Conservation (phyloP, 2,797 vertebrate genomes). For the Megaceryle alcyon region DNA sequence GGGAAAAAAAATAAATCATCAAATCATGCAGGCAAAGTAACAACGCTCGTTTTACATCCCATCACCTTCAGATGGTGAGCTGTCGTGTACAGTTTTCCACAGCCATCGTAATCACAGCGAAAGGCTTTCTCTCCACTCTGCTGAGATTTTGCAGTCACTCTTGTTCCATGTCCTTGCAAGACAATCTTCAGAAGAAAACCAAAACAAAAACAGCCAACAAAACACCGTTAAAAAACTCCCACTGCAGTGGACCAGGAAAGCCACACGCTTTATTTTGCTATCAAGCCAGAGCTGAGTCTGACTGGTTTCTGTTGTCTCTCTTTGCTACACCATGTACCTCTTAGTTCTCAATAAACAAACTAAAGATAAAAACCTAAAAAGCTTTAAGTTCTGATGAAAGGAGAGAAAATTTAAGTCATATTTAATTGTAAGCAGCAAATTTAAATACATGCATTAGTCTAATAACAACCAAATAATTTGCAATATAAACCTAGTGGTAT, state of each 20-base stretch:
- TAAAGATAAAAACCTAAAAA: neutral
- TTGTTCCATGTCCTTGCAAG: slow-evolving; percentile 91
- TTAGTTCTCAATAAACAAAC: neutral
- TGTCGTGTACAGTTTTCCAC: slow-evolving; percentile 97
- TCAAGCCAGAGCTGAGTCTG: neutral
- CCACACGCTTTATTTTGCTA: neutral
- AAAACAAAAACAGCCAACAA: neutral
- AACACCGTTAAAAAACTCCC: neutral
- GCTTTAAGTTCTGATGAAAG: neutral
- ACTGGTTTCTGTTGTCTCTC: neutral
- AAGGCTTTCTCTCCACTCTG: slow-evolving; percentile 96
- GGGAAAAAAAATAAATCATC: neutral
- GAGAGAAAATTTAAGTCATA: neutral
- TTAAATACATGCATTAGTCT: neutral
- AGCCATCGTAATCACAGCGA: slow-evolving; percentile 96
- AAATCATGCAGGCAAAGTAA: neutral
- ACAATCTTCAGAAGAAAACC: slow-evolving; percentile 86
- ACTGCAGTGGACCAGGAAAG: neutral
- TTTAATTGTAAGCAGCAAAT: neutral
- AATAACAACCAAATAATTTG: neutral
- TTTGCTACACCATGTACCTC: neutral
- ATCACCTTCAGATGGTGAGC: slow-evolving; percentile 96
- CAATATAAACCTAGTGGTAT: neutral
- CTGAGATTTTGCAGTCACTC: slow-evolving; percentile 84
- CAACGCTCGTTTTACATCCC: neutral